Evolutionary conservation across 2,888 invertebrate genomes (phyloP), one percentile per base, ranked within the genome.

Genomic region (Luperina testacea): DNA sequence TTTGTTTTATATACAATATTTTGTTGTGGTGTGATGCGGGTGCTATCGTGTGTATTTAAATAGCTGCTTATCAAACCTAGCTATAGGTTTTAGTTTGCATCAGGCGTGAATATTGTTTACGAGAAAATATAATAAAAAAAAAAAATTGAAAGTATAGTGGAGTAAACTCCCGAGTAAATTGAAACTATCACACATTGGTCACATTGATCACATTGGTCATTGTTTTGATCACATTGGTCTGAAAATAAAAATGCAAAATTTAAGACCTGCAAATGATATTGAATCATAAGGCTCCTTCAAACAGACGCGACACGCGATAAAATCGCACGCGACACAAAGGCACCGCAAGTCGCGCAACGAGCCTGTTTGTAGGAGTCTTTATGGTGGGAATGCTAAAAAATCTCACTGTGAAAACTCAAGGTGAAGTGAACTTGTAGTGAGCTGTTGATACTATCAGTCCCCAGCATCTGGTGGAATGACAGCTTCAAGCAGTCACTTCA

Each of bases 1-100:
- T 89, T 88, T 87, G 85, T 88, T 87, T 82, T 76, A 38, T 59
- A 70, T 71, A 13, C 71, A 71, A 24, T 87, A 77, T 85, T 87
- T 87, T 85, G 86, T n/a, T 75, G 70, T 84, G 72, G 71, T 53
- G 53, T 80, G 77, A 85, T 85, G 80, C 84, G 87, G 84, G 84
- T 75, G 51, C 27, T 79, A 53, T 69, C 32, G 27, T 63, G 61
- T 68, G 61, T 72, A 53, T 68, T 11, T 78, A 78, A 72, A 27
- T 84, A 72, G 38, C 59, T 48, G 32, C 72, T 8, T 73, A 9
- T 15, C 53, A 73, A 65, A n/a, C 24, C n/a, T n/a, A n/a, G 17
- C n/a, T 11, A 17, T 77, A 8, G n/a, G 20, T 48, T 72, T 68
- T n/a, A 48, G 64, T 80, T 81, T 57, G 9, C 1, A 64, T 57